These are phyloP conservation scores for Patella ulyssiponensis DNA, from an alignment of 2,888 invertebrate species.

Conservation along the genomic window DNA sequence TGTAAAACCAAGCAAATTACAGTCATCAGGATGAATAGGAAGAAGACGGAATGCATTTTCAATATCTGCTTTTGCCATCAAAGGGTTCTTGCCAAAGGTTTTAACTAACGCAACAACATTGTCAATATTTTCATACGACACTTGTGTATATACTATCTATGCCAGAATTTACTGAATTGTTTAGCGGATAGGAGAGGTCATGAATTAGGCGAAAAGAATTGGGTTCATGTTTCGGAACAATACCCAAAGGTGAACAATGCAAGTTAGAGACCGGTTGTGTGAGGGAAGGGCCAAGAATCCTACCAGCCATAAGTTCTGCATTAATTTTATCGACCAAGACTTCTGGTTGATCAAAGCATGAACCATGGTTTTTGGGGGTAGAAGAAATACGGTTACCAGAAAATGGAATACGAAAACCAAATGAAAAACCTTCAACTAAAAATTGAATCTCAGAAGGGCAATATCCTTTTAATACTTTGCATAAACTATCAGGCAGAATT, in stretches of 20 bases:
- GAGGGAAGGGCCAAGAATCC: not conserved
- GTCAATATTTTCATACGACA: not conserved
- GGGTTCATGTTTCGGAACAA: not conserved
- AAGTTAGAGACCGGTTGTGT: not conserved
- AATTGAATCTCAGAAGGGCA: not conserved
- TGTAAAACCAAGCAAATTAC: conserved; percentile 9
- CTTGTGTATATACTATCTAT: not conserved
- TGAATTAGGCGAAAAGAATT: not conserved
- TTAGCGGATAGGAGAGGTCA: not conserved
- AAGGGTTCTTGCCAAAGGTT: not conserved
- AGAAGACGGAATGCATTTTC: conserved; percentile 12
- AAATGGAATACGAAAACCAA: not conserved
- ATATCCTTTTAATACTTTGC: not conserved
- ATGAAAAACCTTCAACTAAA: not conserved
- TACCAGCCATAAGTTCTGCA: not conserved
- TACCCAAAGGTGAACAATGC: not conserved
- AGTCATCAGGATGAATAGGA: conserved; percentile 13
- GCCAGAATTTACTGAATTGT: not conserved
- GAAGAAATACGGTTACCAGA: not conserved
- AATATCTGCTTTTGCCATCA: conserved; percentile 14
- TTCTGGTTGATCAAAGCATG: not conserved
- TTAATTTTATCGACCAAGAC: not conserved
- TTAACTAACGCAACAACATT: not conserved
- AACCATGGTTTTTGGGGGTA: not conserved
- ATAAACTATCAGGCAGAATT: not conserved